Evolutionary conservation across 2,797 vertebrate genomes (phyloP), one percentile per base, ranked within the genome.

Genomic region (Falco columbarius): DNA sequence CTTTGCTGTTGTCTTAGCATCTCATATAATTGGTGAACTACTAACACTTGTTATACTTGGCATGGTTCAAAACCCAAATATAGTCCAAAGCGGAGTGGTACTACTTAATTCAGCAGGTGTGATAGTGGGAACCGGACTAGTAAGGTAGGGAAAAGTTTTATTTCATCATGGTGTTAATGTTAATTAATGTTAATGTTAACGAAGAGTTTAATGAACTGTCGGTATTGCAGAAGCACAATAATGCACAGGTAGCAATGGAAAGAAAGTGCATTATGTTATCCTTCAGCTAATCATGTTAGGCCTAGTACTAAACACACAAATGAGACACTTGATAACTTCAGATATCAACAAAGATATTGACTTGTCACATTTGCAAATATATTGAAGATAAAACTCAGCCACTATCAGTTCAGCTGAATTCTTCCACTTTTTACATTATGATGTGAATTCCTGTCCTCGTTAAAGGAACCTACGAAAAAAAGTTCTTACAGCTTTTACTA

Each of bases 61-160:
- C 2, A 68, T 99, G 27, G 97, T 99, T 93, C 99, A 99, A 93
- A 98, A 99, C 95, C 98, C 99, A 29, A 98, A 99, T 80, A 98
- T 99, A 95, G 98, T 99, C 93, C 99, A 99, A 97, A 99, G 98
- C 7, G 98, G 98, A 5, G 98, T 99, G 96, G 98, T 99, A 73
- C 97, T 99, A 65, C 98, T 99, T 75, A 99, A 98, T 90, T 98
- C 99, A 30, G 98, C 99, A 49, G 99, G 99, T 36, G 98, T 99
- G 95, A 72, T 99, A 82, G 96, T 99, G 82, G 99, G 99, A 93
- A 99, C 99, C 0, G 99, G 99, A 74, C 98, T 99, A 46, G 96
- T 99, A 62, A 99, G 99, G 99, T 99, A 97, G 94, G 97, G 84
- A 44, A 36, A 32, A 10, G 29, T 14, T 52, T 51, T 36, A 52